Evolutionary conservation across 2,888 invertebrate genomes (phyloP).

Genomic region (Calameuta pallipes): DNA sequence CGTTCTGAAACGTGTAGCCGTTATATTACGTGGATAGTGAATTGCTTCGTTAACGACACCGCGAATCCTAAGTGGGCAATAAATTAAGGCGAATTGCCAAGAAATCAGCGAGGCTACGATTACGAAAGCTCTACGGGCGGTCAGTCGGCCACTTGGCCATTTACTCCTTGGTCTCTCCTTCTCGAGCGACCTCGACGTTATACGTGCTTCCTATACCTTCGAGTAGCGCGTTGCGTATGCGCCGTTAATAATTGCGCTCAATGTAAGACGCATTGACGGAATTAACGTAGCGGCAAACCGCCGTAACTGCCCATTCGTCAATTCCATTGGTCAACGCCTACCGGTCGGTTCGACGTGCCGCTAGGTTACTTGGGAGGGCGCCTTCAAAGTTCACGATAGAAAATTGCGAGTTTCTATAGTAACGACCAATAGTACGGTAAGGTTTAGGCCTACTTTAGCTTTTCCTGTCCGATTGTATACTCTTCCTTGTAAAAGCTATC

Average conservation of each 20-base stretch:
- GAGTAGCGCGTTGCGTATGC: background rate
- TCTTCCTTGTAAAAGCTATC: background rate
- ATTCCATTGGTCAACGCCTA: background rate
- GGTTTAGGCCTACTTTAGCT: background rate
- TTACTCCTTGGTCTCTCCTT: background rate
- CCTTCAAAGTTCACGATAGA: background rate
- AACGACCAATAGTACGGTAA: background rate
- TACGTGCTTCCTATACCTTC: background rate
- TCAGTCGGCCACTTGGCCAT: background rate
- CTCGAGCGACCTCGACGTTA: background rate
- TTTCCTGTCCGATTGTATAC: background rate
- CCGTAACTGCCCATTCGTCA: background rate
- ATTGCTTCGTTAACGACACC: background rate
- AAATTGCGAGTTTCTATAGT: background rate
- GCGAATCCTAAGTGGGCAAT: background rate
- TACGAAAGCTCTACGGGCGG: constrained; percentile 1
- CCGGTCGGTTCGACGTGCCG: background rate
- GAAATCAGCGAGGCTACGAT: background rate
- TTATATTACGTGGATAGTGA: background rate
- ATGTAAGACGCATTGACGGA: background rate
- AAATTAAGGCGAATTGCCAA: background rate
- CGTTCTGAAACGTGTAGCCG: background rate
- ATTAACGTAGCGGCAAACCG: background rate
- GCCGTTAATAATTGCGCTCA: background rate
- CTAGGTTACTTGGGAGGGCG: background rate